phyloP scores from a whole-genome alignment of 2,113 vertebrate genomes.

The Tinamus guttatus region DNA sequence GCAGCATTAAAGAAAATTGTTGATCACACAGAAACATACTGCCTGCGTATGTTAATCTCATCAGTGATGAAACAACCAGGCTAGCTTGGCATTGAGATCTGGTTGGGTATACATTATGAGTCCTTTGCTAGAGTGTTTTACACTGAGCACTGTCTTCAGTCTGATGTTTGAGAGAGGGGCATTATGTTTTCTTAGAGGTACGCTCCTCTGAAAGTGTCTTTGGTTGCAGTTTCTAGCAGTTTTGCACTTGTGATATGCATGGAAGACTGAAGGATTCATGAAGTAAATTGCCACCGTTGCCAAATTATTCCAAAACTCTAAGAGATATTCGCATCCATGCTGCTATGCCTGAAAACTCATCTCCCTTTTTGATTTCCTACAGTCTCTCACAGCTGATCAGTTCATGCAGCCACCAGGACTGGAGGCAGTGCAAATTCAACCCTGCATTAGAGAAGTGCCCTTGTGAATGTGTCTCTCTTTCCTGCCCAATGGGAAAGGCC shows the following conservation, averaged over 20 bases:
- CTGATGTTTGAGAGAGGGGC: not conserved
- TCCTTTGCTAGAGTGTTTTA: not conserved
- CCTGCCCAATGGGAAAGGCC: not conserved
- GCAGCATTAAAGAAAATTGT: not conserved
- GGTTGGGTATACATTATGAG: not conserved
- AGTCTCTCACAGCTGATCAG: not conserved
- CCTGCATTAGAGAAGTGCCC: not conserved
- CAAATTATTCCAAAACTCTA: not conserved
- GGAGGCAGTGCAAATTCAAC: not conserved
- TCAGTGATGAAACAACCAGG: not conserved
- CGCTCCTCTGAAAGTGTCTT: not conserved
- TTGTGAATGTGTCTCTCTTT: not conserved
- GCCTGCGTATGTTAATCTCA: not conserved
- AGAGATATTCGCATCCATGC: not conserved
- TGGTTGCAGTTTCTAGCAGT: not conserved
- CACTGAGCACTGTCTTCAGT: not conserved
- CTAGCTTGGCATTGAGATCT: not conserved
- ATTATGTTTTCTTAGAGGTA: accelerated
- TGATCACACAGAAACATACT: not conserved
- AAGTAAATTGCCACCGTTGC: not conserved
- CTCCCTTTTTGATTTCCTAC: not conserved
- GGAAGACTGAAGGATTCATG: not conserved
- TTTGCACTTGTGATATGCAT: not conserved
- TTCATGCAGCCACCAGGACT: not conserved
- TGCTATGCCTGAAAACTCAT: not conserved